Percentiles rank a stretch among this genome's conserved stretches.
phyloP scores from a whole-genome alignment of 2,888 invertebrate genomes.

The Xestobium rufovillosum region DNA sequence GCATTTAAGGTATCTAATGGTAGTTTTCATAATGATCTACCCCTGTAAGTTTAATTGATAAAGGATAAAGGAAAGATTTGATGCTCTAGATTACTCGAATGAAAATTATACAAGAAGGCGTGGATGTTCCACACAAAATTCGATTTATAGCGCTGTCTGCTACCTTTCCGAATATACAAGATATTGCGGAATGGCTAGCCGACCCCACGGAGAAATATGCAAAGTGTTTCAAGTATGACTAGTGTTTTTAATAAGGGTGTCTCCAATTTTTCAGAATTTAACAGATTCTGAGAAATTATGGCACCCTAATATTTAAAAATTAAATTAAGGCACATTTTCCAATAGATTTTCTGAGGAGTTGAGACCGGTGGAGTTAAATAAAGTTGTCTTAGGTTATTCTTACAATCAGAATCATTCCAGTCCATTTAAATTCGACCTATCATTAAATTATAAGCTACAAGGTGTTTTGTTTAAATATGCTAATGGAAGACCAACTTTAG shows the following conservation, averaged over 20 bases:
- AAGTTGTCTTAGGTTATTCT: constrained; percentile 64
- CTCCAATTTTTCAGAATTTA: too few relatives aligned
- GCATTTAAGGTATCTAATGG: background rate
- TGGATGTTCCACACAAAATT: constrained; percentile 31
- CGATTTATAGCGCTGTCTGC: constrained; percentile 73
- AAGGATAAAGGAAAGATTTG: constrained; percentile 5
- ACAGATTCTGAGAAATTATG: too few relatives aligned
- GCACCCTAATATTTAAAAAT: constrained; percentile 4
- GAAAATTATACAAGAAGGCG: constrained; percentile 58
- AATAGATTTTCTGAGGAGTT: constrained; percentile 62
- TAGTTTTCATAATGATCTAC: background rate
- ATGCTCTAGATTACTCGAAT: constrained; percentile 50
- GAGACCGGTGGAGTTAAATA: constrained; percentile 66
- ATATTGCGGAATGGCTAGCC: constrained; percentile 66
- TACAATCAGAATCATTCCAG: constrained; percentile 48
- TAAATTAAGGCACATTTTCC: too few relatives aligned
- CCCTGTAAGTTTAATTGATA: background rate
- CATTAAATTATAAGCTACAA: constrained; percentile 67
- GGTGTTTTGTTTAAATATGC: constrained; percentile 62
- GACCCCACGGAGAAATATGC: constrained; percentile 42
- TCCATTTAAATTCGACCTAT: constrained; percentile 69
- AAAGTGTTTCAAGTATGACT: constrained; percentile 47
- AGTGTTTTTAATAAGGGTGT: constrained; percentile 7
- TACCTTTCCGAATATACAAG: constrained; percentile 69
- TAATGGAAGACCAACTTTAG: constrained; percentile 65